Evolutionary conservation across 2,888 invertebrate species (phyloP).

Genomic region (Lottia scabra): DNA sequence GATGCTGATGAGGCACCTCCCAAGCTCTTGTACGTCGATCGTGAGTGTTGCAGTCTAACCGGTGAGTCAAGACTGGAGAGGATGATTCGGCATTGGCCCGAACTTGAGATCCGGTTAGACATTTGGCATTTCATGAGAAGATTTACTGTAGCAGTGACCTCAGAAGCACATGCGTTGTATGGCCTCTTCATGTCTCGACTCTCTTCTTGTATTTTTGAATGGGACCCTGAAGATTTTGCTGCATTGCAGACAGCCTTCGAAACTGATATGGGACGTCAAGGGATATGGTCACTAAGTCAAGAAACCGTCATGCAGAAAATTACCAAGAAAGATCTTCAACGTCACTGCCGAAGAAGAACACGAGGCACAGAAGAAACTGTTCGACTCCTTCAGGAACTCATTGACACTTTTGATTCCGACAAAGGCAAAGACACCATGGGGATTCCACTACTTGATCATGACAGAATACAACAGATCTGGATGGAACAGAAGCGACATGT

Average conservation of each 20-base stretch:
- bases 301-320: background rate
- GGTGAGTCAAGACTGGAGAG: background rate
- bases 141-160: constrained; percentile 27
- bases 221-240: constrained; percentile 31
- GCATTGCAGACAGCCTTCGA: constrained; percentile 22
- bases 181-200: constrained; percentile 36
- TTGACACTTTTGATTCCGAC: no score
- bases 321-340: constrained; percentile 26
- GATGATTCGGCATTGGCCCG: constrained; percentile 30
- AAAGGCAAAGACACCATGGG: constrained; percentile 31
- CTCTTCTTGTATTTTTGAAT: constrained; percentile 33
- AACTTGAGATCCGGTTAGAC: constrained; percentile 33
- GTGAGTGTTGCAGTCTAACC: constrained; percentile 42
- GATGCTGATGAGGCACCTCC: constrained; percentile 35
- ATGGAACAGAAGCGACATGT: constrained; percentile 30
- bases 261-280: constrained; percentile 15
- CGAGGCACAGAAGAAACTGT: no score
- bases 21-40: constrained; percentile 43
- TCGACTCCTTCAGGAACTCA: no score
- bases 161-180: constrained; percentile 41
- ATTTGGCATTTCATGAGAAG: constrained; percentile 48
- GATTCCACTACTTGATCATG: constrained; percentile 27
- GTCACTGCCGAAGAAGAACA: constrained; percentile 34
- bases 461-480: constrained; percentile 26
- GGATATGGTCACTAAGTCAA: background rate